phyloP scores from a whole-genome alignment of 2,797 vertebrate species.

The Coilia nasus region DNA sequence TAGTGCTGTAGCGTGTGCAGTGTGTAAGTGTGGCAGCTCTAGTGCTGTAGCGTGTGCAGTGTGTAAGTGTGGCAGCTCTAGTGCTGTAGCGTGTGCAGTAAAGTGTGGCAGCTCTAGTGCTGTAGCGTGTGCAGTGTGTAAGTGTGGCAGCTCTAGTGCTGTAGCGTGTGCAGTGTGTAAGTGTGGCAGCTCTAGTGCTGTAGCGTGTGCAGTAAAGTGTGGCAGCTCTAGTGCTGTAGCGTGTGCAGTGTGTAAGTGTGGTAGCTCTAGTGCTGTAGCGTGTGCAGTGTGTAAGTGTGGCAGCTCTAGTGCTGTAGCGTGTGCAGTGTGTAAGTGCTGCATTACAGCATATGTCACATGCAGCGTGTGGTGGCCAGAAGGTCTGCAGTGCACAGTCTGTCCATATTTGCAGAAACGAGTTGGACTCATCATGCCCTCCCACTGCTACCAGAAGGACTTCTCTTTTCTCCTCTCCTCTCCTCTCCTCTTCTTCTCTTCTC shows the following conservation, averaged over 20 bases:
- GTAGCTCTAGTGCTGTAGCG: neutral
- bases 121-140: neutral
- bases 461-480: conserved; percentile 9
- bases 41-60: neutral
- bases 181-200: neutral
- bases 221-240: neutral
- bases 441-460: conserved; percentile 46
- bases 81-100: neutral
- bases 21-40: neutral
- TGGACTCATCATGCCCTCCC: conserved; percentile 37
- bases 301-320: neutral
- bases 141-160: neutral
- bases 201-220: neutral
- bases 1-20: neutral
- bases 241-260: neutral
- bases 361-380: conserved; percentile 42
- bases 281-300: neutral
- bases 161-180: neutral
- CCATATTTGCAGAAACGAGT: conserved; percentile 49
- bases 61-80: neutral
- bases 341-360: conserved; percentile 39
- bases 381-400: conserved; percentile 35
- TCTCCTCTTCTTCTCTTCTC: neutral
- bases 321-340: neutral
- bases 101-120: neutral